Evolutionary conservation across 2,888 invertebrate genomes (phyloP).

Genomic region (Agelastica alni): DNA sequence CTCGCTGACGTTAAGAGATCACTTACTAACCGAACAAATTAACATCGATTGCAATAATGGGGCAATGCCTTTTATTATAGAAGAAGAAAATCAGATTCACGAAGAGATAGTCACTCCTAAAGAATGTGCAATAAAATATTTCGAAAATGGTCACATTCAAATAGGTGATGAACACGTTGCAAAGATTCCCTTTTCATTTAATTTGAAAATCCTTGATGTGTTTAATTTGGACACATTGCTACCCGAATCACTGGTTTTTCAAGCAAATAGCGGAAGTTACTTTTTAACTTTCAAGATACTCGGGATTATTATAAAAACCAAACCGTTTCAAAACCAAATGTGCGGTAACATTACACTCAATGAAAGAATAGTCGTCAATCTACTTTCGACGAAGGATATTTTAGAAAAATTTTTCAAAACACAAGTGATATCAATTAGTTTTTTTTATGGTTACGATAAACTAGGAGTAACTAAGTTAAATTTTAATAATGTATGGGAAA

Average conservation of each 20-base stretch:
- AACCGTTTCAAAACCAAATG: conserved; percentile 48
- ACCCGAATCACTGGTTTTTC: conserved; percentile 51
- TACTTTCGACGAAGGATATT: conserved; percentile 43
- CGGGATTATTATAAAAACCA: conserved; percentile 51
- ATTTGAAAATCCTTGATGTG: conserved; percentile 61
- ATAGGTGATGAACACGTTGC: conserved; percentile 56
- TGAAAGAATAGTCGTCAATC: conserved; percentile 50
- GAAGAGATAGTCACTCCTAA: not conserved
- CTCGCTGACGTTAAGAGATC: conserved; percentile 65
- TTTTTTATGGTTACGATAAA: conserved; percentile 46
- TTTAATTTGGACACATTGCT: conserved; percentile 62
- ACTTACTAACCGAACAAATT: conserved; percentile 52
- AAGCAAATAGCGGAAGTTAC: conserved; percentile 45
- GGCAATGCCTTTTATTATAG: conserved; percentile 40
- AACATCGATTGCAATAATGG: conserved; percentile 31
- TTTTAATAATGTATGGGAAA: conserved; percentile 38
- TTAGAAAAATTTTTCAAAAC: conserved; percentile 47
- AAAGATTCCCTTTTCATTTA: conserved; percentile 58
- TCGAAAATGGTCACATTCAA: conserved; percentile 63
- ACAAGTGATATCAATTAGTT: conserved; percentile 45
- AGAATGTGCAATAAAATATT: conserved; percentile 54
- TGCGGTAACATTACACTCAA: conserved; percentile 48
- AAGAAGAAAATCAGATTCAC: conserved; percentile 34
- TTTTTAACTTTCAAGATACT: conserved; percentile 50
- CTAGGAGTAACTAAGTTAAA: conserved; percentile 47